A percentile compares a stretch with the other conserved stretches of the same genome.
phyloP scores from a whole-genome alignment of 2,888 invertebrate genomes.

The Mactromeris polynyma region DNA sequence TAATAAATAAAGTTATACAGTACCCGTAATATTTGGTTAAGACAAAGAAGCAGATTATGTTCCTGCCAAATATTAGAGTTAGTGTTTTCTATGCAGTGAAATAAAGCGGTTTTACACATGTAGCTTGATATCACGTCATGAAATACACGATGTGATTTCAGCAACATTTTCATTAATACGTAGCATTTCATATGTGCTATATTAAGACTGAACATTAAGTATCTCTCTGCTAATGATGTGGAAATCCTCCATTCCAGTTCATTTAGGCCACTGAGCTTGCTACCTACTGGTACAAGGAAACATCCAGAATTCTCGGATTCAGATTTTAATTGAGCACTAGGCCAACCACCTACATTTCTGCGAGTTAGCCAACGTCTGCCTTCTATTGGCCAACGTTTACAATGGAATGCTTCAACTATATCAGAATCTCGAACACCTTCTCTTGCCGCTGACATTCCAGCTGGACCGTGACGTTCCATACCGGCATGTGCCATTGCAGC shows the following conservation, averaged over 20 bases:
- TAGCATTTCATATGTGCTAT: conserved; percentile 33
- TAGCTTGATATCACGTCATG: conserved; percentile 31
- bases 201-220: conserved; percentile 24
- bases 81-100: conserved; percentile 25
- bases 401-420: background rate
- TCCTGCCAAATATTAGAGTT: conserved; percentile 15
- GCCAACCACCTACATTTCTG: background rate
- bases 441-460: background rate
- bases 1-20: background rate
- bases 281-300: conserved; percentile 15
- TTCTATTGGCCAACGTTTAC: conserved; percentile 11
- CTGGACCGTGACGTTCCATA: background rate
- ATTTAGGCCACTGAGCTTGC: background rate
- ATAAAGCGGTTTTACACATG: conserved; percentile 31
- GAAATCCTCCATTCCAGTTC: conserved; percentile 12
- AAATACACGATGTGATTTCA: background rate
- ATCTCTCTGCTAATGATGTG: conserved; percentile 10
- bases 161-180: conserved; percentile 33
- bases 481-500: background rate
- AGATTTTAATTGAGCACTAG: background rate
- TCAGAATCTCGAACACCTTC: background rate
- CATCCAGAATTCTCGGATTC: background rate
- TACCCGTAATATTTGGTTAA: background rate
- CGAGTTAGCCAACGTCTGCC: background rate
- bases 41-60: conserved; percentile 7